phyloP scores from a whole-genome alignment of 92 coral and sea anemone genomes.

The Palythoa grandis region DNA sequence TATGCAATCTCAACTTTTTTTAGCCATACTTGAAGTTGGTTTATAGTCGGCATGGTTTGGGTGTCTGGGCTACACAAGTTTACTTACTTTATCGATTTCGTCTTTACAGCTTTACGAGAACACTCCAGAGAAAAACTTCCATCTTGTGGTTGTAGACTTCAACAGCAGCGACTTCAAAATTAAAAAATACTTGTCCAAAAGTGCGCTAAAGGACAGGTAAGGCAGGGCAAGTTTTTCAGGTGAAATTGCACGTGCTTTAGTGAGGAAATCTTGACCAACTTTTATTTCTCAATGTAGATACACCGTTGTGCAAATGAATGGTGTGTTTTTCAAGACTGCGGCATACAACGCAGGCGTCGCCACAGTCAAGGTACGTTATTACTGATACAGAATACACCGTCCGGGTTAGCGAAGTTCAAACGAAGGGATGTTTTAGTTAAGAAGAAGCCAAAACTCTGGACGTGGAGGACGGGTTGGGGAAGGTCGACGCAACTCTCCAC shows the following conservation, averaged over 20 bases:
- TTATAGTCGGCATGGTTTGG: no score
- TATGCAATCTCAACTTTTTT: no score
- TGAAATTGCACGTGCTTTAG: neutral
- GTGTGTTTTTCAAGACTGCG: conserved; percentile 40
- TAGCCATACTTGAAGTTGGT: no score
- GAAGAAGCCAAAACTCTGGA: no score
- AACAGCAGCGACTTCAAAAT: conserved; percentile 67
- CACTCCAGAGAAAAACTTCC: conserved; percentile 61
- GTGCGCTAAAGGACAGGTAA: conserved; percentile 51
- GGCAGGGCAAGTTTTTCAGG: neutral
- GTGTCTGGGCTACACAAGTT: neutral
- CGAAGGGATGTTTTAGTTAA: no score
- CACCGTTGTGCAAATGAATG: conserved; percentile 30
- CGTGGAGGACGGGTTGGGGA: no score
- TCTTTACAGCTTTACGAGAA: conserved; percentile 45
- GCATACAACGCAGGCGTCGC: conserved; percentile 41
- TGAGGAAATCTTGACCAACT: neutral
- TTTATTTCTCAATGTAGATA: neutral
- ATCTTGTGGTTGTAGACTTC: conserved; percentile 62
- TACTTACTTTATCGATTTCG: neutral
- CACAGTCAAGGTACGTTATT: neutral
- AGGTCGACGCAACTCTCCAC: no score
- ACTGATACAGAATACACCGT: neutral
- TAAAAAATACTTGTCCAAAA: conserved; percentile 47
- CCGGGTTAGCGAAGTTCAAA: no score